phyloP scores from a whole-genome alignment of 2,888 invertebrate species.

The Idaea dimidiata region DNA sequence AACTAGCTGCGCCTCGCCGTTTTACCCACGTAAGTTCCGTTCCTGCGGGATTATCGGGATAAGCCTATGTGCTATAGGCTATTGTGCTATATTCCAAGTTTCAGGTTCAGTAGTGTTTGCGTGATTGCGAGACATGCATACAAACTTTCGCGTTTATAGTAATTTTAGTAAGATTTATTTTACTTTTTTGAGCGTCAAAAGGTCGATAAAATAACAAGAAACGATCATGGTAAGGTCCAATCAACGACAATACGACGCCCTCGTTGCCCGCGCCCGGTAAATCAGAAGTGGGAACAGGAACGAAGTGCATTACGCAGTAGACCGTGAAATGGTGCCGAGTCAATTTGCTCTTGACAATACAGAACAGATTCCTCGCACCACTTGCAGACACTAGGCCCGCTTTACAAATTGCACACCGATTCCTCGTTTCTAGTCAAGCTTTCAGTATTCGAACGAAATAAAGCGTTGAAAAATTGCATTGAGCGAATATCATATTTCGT shows the following conservation, averaged over 20 bases:
- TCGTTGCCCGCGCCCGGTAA: slow-evolving; percentile 46
- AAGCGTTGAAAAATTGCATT: slow-evolving; percentile 25
- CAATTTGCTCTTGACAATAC: slow-evolving; percentile 67
- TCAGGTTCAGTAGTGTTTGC: too few relatives aligned
- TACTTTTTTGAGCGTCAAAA: too few relatives aligned
- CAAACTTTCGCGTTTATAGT: too few relatives aligned
- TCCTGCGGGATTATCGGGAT: too few relatives aligned
- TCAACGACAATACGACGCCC: slow-evolving; percentile 36
- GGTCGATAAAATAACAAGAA: too few relatives aligned
- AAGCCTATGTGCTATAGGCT: too few relatives aligned
- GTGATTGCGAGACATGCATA: too few relatives aligned
- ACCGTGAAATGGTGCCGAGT: slow-evolving; percentile 68
- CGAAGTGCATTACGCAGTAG: slow-evolving; percentile 61
- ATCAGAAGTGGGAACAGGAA: slow-evolving; percentile 45
- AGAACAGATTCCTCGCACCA: slow-evolving; percentile 43
- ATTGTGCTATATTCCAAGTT: too few relatives aligned
- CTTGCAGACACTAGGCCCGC: slow-evolving; percentile 51
- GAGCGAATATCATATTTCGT: not conserved
- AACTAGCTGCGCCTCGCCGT: too few relatives aligned
- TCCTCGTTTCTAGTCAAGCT: slow-evolving; percentile 42
- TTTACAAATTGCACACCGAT: slow-evolving; percentile 60
- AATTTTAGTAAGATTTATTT: too few relatives aligned
- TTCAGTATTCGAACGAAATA: slow-evolving; percentile 52
- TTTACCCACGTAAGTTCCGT: too few relatives aligned
- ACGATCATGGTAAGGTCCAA: too few relatives aligned